Evolutionary conservation across 2,113 vertebrate genomes (phyloP).

Genomic region (Cyphomyrus discorhynchus): DNA sequence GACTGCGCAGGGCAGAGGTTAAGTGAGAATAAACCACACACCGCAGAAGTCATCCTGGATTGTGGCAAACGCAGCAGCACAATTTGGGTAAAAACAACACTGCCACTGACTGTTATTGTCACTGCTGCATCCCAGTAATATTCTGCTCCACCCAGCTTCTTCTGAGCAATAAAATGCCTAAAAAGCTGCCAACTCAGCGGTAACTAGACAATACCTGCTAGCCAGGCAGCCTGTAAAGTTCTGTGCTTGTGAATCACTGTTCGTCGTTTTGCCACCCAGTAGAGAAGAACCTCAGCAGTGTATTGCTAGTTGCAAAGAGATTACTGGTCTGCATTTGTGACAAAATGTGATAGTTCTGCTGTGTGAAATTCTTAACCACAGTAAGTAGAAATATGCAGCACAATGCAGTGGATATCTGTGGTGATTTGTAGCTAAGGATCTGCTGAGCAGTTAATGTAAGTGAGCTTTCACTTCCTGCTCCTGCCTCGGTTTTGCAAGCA

Average conservation of each 20-base stretch:
- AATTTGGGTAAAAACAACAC: not conserved
- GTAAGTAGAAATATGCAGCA: not conserved
- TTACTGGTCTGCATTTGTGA: not conserved
- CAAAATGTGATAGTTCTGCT: not conserved
- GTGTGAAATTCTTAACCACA: not conserved
- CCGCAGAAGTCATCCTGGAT: not conserved
- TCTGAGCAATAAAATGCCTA: not conserved
- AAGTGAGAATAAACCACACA: not conserved
- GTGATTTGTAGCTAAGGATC: not conserved
- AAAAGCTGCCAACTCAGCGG: not conserved
- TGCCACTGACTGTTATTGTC: not conserved
- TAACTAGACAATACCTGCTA: not conserved
- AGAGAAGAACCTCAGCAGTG: not conserved
- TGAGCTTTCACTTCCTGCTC: not conserved
- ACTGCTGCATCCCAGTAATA: not conserved
- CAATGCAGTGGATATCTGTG: not conserved
- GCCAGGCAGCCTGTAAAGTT: not conserved
- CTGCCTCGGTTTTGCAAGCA: not conserved
- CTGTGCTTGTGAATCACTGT: not conserved
- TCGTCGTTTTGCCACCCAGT: not conserved
- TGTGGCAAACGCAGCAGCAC: not conserved
- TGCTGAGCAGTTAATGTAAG: not conserved
- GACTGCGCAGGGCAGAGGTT: not conserved
- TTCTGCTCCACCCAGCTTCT: not conserved
- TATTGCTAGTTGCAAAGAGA: not conserved